Base-by-base conservation (phyloP, 2,113 vertebrate genomes). In the Sapayoa aenigma region DNA sequence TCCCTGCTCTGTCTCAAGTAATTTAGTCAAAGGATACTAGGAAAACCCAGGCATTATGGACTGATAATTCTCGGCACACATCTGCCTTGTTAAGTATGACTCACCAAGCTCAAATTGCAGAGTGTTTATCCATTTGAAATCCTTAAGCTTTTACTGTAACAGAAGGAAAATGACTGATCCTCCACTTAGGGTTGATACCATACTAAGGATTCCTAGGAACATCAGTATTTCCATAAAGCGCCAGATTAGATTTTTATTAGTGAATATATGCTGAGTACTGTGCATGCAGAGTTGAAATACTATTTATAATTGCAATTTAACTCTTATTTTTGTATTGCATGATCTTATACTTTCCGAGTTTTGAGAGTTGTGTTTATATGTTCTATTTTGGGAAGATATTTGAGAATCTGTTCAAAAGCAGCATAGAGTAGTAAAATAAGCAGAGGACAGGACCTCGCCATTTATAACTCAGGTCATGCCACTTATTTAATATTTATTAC, bases 71-170 rank as follows among this genome's bases (percentile, higher is more conserved):
- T 78, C 33, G 0, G 83, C 84, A 76, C 74, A 41, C 49, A 90
- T 94, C 85, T 93, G 85, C 92, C 85, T 92, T 60, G 65, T 81
- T 95, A 76, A 90, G 78, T 65, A 41, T 95, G 95, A 96, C 82
- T 96, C 96, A 97, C 62, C 39, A 49, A 71, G 90, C 85, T 96
- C 90, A 84, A 84, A 92, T 91, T 91, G 87, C 82, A 83, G 63
- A 37, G 69, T 78, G 90, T 95, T 96, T 93, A 90, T 93, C 81
- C 69, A 14, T 88, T 79, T 79, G 81, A 96, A 96, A 93, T 90
- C 84, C 92, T 90, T 72, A 90, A 86, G 91, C 90, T 93, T 90
- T 96, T 91, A 81, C 72, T 87, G 78, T 93, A 92, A 67, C 88
- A 78, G 77, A 83, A 74, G 49, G 58, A 95, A 95, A 95, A 92